Evolutionary conservation across 2,113 vertebrate species (phyloP).

Genomic region (Probosciger aterrimus): DNA sequence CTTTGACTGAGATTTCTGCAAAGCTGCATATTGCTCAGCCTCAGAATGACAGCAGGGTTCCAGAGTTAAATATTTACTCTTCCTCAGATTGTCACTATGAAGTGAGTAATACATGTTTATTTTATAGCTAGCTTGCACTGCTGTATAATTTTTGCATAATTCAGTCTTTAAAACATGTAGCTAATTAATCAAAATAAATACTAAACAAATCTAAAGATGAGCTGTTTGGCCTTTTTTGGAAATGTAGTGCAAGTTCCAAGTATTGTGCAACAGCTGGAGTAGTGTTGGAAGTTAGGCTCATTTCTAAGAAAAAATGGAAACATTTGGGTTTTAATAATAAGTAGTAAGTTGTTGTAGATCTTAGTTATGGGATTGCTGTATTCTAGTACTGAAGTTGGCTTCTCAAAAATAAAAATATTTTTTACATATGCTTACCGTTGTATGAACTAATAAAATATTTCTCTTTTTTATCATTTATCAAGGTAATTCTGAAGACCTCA

Average conservation of each 20-base stretch:
- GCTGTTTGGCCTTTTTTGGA: neutral
- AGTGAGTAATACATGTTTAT: slow-evolving; percentile 70
- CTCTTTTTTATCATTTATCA: neutral
- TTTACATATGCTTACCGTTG: neutral
- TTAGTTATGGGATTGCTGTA: neutral
- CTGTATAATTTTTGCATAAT: neutral
- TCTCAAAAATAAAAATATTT: neutral
- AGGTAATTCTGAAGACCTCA: slow-evolving; percentile 88
- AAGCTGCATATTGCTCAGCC: slow-evolving; percentile 87
- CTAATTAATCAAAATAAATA: neutral
- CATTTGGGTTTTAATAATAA: neutral
- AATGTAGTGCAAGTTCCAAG: neutral
- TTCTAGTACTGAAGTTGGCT: neutral
- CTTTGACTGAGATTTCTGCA: slow-evolving; percentile 85
- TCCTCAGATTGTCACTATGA: slow-evolving; percentile 92
- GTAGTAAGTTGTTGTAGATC: neutral
- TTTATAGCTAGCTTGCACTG: neutral
- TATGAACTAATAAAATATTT: neutral
- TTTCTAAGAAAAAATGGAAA: neutral
- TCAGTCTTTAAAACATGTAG: neutral
- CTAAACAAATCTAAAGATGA: neutral
- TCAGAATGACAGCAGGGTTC: slow-evolving; percentile 75
- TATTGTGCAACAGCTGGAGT: neutral
- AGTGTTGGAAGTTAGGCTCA: neutral
- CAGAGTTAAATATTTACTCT: slow-evolving; percentile 86